Evolutionary conservation across 1,140 invertebrate species (phyloP).

Genomic region (Lepidurus arcticus): DNA sequence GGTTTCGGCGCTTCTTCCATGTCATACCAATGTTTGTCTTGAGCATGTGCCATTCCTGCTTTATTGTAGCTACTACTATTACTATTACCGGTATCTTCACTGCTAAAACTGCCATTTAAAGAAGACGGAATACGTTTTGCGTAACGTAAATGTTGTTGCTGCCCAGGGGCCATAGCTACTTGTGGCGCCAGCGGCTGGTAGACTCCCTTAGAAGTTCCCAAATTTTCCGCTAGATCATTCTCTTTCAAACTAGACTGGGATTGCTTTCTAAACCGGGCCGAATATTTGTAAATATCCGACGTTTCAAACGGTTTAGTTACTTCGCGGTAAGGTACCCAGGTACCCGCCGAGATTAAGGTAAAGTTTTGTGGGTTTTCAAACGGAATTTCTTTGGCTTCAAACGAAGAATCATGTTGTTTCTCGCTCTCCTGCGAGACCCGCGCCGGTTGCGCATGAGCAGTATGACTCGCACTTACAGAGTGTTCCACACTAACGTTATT

Average conservation of each 20-base stretch:
- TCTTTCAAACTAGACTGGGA: conserved; percentile 36
- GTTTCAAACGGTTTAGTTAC: conserved; percentile 93
- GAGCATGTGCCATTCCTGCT: background rate
- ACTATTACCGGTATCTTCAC: conserved; percentile 32
- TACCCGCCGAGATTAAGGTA: conserved; percentile 75
- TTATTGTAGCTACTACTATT: conserved; percentile 28
- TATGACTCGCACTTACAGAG: conserved; percentile 8
- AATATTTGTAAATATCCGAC: conserved; percentile 96
- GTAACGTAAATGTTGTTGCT: conserved; percentile 6
- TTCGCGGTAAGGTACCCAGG: conserved; percentile 85
- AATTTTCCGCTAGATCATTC: conserved; percentile 36
- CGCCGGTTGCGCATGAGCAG: conserved; percentile 29
- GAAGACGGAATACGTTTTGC: conserved; percentile 26
- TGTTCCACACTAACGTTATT: conserved; percentile 14
- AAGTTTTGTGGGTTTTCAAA: conserved; percentile 69
- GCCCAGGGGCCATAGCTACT: background rate
- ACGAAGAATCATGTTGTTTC: conserved; percentile 24
- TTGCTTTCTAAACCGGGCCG: conserved; percentile 76
- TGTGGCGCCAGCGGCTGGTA: conserved; percentile 47
- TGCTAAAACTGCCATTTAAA: conserved; percentile 28
- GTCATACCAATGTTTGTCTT: background rate
- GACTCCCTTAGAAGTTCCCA: conserved; percentile 45
- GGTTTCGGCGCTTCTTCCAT: background rate
- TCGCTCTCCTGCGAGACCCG: conserved; percentile 25
- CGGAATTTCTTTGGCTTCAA: conserved; percentile 44